Percentiles rank a stretch among this genome's conserved stretches.
Evolutionary conservation across 1,140 invertebrate species (phyloP).

Genomic region (Lethocerus indicus): DNA sequence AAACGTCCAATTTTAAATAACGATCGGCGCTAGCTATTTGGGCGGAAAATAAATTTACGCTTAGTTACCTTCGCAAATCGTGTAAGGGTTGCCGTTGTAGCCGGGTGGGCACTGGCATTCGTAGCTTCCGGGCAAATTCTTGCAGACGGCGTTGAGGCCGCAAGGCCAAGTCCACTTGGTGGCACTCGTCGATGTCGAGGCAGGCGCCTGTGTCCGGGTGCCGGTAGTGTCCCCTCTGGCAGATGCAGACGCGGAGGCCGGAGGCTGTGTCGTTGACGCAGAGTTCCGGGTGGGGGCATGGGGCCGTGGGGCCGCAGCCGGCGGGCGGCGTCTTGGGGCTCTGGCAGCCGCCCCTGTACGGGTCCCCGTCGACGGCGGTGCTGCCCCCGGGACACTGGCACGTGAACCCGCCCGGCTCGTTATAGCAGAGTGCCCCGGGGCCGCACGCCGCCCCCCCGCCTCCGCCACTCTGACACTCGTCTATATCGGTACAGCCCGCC

Average conservation of each 20-base stretch:
- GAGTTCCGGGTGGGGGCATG: constrained; percentile 66
- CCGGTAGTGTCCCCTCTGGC: constrained; percentile 62
- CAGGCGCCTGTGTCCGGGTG: constrained; percentile 55
- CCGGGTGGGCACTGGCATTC: constrained; percentile 77
- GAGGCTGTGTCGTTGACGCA: constrained; percentile 57
- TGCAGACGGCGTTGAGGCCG: constrained; percentile 74
- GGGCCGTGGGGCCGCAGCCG: constrained; percentile 49
- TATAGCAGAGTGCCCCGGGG: constrained; percentile 66
- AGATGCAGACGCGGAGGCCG: constrained; percentile 68
- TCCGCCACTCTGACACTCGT: constrained; percentile 60
- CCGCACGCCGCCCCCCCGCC: constrained; percentile 63
- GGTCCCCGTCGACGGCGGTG: constrained; percentile 47
- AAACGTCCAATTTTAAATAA: constrained; percentile 17
- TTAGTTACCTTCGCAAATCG: constrained; percentile 59
- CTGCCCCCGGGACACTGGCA: constrained; percentile 70
- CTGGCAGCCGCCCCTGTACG: constrained; percentile 50
- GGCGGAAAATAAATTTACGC: too few relatives aligned
- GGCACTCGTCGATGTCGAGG: constrained; percentile 78
- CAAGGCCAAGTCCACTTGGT: constrained; percentile 53
- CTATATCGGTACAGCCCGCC: constrained; percentile 67
- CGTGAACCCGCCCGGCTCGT: constrained; percentile 66
- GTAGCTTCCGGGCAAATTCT: constrained; percentile 85
- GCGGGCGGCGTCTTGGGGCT: constrained; percentile 39
- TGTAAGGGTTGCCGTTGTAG: constrained; percentile 77
- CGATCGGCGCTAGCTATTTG: too few relatives aligned